Conservation (phyloP, 2,113 vertebrate species). For the Actinemys pallida region DNA sequence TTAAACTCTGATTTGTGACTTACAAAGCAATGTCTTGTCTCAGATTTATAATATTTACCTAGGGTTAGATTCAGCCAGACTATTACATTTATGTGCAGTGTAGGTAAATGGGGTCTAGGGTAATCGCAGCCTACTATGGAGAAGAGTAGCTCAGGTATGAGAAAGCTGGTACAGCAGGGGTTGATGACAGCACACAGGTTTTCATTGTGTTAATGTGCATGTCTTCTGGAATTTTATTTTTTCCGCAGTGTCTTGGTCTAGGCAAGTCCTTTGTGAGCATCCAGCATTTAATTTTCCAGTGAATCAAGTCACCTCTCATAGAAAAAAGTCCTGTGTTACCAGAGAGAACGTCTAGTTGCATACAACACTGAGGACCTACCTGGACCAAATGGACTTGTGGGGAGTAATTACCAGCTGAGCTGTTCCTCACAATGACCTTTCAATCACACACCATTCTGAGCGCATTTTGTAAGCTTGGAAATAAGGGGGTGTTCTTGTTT, state of each 20-base stretch:
- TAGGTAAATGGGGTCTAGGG: background rate
- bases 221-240: background rate
- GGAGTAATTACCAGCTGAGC: background rate
- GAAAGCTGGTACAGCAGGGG: conserved; percentile 16
- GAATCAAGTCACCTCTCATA: background rate
- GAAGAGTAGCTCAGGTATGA: conserved; percentile 4
- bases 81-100: background rate
- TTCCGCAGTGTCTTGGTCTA: background rate
- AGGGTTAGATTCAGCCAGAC: conserved; percentile 12
- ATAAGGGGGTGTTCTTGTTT: background rate
- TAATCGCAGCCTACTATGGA: background rate
- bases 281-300: background rate
- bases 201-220: background rate
- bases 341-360: background rate
- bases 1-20: background rate
- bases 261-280: conserved; percentile 25
- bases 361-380: background rate
- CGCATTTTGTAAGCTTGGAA: background rate
- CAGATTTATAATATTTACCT: background rate
- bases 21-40: background rate
- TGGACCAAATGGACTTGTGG: background rate
- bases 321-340: background rate
- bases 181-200: background rate
- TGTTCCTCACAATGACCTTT: background rate
- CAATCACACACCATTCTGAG: background rate